Base-by-base conservation (phyloP, 2,113 vertebrate genomes). In the Nettapus auritus region DNA sequence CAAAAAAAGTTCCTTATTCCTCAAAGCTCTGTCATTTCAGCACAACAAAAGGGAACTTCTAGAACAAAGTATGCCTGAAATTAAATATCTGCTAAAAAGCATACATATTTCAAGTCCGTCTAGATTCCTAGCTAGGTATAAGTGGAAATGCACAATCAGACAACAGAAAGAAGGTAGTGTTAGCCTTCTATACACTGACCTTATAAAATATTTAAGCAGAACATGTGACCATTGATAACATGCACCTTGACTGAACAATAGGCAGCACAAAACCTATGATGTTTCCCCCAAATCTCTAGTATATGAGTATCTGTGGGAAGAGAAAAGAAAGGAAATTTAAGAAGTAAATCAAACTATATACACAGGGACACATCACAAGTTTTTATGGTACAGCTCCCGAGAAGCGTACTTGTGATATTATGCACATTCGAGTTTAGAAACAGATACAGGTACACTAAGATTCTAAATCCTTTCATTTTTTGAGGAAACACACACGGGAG, bases 171-270 rank as follows among this genome's bases (percentile, higher is more conserved):
- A 29, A 70, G 36, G 60, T 55, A 86, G 67, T 20, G 68, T 22
- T 71, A 77, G 46, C 6, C 14, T 5, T 5, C 3, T 59, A 38
- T 15, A 21, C n/a, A 40, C 42, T 9, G 19, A 80, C n/a, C 53
- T 93, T 53, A 90, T 78, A 46, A 95, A 89, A 94, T 83, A 94
- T 88, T 95, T 60, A 92, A 66, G 46, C 22, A 75, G 78, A 91
- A 46, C 69, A 68, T 3, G 26, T 40, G 57, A 46, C 60, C 82
- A 67, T 5, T 31, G 50, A 69, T 63, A 86, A 83, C 3, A 69
- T 0, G 5, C 40, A 55, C 40, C 64, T 42, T 17, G 29, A 52
- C 8, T 31, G 44, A 87, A 86, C 87, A 88, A 83, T 0, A 81
- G 6, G 34, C 70, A 76, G 44, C 57, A 78, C 4, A 63, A n/a